Evolutionary conservation across 2,113 vertebrate species (phyloP).

Genomic region (Ameiurus melas): DNA sequence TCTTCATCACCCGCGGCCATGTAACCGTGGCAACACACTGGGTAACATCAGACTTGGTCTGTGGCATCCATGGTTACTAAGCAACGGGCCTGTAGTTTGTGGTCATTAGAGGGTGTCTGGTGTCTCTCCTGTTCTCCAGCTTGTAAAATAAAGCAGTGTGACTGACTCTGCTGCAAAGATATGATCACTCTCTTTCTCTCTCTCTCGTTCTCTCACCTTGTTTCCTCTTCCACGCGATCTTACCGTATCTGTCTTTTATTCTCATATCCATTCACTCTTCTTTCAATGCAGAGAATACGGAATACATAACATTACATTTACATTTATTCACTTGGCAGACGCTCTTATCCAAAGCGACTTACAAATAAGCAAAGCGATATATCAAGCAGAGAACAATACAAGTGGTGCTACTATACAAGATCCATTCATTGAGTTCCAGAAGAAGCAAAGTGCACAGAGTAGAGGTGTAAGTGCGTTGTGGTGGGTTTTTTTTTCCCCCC

Average conservation of each 20-base stretch:
- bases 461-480: no score
- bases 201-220: not conserved
- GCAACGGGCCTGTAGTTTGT: not conserved
- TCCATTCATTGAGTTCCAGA: no score
- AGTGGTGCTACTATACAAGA: no score
- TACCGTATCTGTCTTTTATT: conserved; percentile 14
- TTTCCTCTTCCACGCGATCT: not conserved
- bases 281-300: not conserved
- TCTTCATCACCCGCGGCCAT: not conserved
- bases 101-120: conserved; percentile 22
- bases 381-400: no score
- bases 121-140: not conserved
- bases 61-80: not conserved
- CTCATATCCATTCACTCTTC: conserved; percentile 6
- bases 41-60: no score
- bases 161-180: not conserved
- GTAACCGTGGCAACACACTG: not conserved
- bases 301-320: no score
- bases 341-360: no score
- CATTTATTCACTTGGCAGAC: no score
- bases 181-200: not conserved
- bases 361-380: no score
- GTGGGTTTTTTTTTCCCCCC: no score
- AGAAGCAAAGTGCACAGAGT: no score
- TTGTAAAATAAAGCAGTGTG: conserved; percentile 27